A percentile compares a stretch with the other conserved stretches of the same genome.
Evolutionary conservation across 2,113 vertebrate species (phyloP).

Genomic region (Benthochromis sp.): DNA sequence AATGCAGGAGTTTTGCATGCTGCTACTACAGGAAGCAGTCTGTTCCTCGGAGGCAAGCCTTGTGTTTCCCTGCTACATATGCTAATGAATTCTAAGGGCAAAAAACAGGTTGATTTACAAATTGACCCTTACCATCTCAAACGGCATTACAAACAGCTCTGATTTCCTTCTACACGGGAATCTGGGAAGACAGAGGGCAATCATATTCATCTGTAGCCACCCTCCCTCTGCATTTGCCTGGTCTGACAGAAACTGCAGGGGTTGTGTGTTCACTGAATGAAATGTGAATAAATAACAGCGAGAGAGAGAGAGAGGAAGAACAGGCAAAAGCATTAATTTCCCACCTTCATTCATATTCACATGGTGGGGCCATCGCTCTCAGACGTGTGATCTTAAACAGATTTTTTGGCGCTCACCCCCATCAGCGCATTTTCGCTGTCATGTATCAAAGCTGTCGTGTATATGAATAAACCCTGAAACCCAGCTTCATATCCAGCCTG

Average conservation of each 20-base stretch:
- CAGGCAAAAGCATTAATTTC: constrained; percentile 50
- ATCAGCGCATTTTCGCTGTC: constrained; percentile 57
- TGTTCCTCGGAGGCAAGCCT: neutral
- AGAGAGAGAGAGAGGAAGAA: neutral
- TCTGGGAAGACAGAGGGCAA: constrained; percentile 33
- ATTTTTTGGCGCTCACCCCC: constrained; percentile 53
- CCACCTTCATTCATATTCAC: constrained; percentile 64
- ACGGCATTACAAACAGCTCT: constrained; percentile 41
- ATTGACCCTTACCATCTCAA: constrained; percentile 41
- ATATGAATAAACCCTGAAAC: constrained; percentile 41
- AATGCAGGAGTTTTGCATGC: neutral
- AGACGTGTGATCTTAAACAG: constrained; percentile 58
- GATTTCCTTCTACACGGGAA: neutral
- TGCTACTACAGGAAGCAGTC: neutral
- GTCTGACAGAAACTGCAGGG: constrained; percentile 49
- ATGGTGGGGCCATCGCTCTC: constrained; percentile 44
- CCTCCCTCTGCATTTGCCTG: constrained; percentile 28
- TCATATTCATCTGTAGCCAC: constrained; percentile 35
- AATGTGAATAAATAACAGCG: constrained; percentile 60
- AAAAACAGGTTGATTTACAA: constrained; percentile 48
- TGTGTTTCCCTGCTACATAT: constrained; percentile 9
- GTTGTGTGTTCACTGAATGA: constrained; percentile 53
- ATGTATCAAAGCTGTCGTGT: constrained; percentile 62
- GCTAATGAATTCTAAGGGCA: constrained; percentile 37
- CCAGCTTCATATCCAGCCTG: constrained; percentile 42